Evolutionary conservation across 1,140 invertebrate genomes (phyloP).

Genomic region (Aplysia californica): DNA sequence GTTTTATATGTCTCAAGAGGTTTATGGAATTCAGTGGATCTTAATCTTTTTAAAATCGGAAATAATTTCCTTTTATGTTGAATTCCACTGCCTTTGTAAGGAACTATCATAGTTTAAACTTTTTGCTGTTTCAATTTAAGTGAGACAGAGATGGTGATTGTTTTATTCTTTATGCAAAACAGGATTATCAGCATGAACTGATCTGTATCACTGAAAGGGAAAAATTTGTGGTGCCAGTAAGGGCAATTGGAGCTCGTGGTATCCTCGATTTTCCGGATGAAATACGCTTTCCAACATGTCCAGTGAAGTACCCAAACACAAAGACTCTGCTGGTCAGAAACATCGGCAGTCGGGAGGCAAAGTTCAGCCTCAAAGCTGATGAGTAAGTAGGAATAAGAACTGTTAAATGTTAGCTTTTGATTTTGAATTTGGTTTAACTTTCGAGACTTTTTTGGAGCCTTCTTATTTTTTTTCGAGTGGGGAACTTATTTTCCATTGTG

Average conservation of each 20-base stretch:
- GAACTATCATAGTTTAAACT: no score
- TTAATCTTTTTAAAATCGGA: no score
- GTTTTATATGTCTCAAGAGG: no score
- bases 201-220: constrained; percentile 67
- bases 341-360: constrained; percentile 66
- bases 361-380: constrained; percentile 60
- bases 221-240: constrained; percentile 67
- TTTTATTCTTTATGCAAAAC: constrained; percentile 27
- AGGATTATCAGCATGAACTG: constrained; percentile 68
- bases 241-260: constrained; percentile 65
- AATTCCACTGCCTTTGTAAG: no score
- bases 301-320: constrained; percentile 63
- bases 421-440: neutral
- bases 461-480: neutral
- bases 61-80: no score
- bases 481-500: no score
- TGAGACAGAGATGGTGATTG: neutral
- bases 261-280: constrained; percentile 69
- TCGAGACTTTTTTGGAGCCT: neutral
- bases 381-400: constrained; percentile 60
- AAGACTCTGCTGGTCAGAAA: constrained; percentile 68
- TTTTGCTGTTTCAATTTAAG: no score
- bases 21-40: no score
- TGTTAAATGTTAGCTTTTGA: neutral
- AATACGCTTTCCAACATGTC: constrained; percentile 61